Evolutionary conservation across 1,140 invertebrate species (phyloP), one percentile per base, ranked within the genome.

Genomic region (Dreissena rostriformis): DNA sequence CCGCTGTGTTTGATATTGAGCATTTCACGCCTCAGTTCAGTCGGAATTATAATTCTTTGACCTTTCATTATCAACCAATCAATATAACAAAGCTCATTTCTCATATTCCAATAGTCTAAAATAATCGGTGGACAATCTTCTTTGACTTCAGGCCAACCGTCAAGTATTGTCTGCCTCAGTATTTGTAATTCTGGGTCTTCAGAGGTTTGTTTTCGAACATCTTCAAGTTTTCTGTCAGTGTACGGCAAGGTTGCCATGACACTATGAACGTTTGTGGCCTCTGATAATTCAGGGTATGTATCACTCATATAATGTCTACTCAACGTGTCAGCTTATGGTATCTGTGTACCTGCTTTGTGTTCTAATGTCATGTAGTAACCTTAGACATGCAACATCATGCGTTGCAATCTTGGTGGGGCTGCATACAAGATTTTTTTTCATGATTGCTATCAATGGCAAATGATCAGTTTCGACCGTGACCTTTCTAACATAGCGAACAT

Each of bases 311-410:
- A 57, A 19, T 86, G 57, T 63, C 86, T 61, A 86, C 77, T 52
- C 87, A 92, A 55, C 52, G 73, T 68, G 86, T 88, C 93, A 83
- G 61, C 91, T 92, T 82, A 93, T 88, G 7, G 91, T 90, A 88
- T 94, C 93, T 66, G 93, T 91, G 90, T 89, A 1, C 80, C 85
- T 51, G 11, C 55, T 91, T 70, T 10, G 86, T 76, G 95, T 49
- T 71, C 72, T 1, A 82, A 24, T 15, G 8, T 55, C 1, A 95
- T 79, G 49, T 91, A 83, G 89, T 93, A 94, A 75, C 81, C 57
- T 68, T 93, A 91, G 17, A 95, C 63, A 57, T 87, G 85, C 1
- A 95, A 78, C 19, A 88, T 75, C 72, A 88, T 73, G 10, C 80
- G 15, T 67, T 87, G 82, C 53, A 89, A 49, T 52, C 84, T 51